Conservation (phyloP, 2,797 vertebrate species). For the Melanotaenia maccullochi region DNA sequence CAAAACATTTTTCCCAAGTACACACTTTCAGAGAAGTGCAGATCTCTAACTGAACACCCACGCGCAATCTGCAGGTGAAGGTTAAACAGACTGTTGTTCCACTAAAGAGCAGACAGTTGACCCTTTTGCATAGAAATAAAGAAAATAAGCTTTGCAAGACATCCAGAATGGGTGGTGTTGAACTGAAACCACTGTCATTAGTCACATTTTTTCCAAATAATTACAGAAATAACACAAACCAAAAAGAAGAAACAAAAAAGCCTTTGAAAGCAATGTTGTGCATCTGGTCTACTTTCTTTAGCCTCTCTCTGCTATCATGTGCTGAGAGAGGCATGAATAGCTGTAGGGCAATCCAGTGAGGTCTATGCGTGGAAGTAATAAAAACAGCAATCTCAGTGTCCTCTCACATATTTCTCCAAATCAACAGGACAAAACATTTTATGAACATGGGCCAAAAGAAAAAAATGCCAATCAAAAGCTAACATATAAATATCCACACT, state of each 20-base stretch:
- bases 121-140: background rate
- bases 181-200: slow-evolving; percentile 7
- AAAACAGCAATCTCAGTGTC: slow-evolving; percentile 50
- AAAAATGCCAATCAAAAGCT: slow-evolving; percentile 4
- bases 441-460: slow-evolving; percentile 1
- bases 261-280: slow-evolving; percentile 17
- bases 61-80: background rate
- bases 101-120: background rate
- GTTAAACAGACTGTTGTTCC: background rate
- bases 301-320: slow-evolving; percentile 45
- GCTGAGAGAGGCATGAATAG: slow-evolving; percentile 24
- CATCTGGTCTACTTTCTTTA: slow-evolving; percentile 26
- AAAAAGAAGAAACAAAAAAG: background rate
- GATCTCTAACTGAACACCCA: background rate
- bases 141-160: background rate
- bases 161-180: background rate
- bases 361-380: slow-evolving; percentile 32
- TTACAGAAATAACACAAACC: slow-evolving; percentile 29
- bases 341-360: slow-evolving; percentile 17
- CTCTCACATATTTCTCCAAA: slow-evolving; percentile 26
- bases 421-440: slow-evolving; percentile 20
- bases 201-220: slow-evolving; percentile 15
- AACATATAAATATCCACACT: slow-evolving; percentile 6
- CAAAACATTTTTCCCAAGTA: background rate
- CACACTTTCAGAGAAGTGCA: background rate